Evolutionary conservation across 1,140 invertebrate genomes (phyloP), one percentile per base, ranked within the genome.

Genomic region (Gryllus bimaculatus): DNA sequence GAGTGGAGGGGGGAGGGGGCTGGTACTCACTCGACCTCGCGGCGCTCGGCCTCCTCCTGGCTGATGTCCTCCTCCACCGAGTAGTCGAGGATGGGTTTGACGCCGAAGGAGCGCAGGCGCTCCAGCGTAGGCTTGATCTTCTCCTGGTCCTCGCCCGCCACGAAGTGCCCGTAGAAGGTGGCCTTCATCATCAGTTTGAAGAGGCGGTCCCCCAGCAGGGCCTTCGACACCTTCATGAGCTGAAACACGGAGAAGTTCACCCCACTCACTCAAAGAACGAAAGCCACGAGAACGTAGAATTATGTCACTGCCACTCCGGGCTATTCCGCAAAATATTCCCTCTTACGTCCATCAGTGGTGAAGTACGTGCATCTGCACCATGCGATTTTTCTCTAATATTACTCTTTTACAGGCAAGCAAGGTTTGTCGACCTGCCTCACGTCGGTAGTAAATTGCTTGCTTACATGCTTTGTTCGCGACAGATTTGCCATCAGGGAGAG

Each of bases 101-200:
- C 98, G 21, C 98, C 98, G 87, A 98, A 99, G 74, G 94, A 93
- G 49, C 93, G 90, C 82, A 99, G 89, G 84, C 95, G 90, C 83
- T 95, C 91, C 73, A 96, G 88, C 74, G 91, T 91, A 13, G 97
- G 96, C 80, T 92, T 91, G 83, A 98, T 97, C 83, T 92, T 92
- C 83, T 91, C 89, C 84, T 95, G 94, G 86, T 97, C 93, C 86
- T 98, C 95, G 20, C 97, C 97, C 74, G 96, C 97, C 47, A 99
- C 98, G 88, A 99, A 99, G 86, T 99, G 98, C 13, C 98, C 98
- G 86, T 99, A 99, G 88, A 99, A 98, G 21, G 97, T 97, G 4
- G 90, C 87, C 86, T 96, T 96, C 95, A 99, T 98, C 73, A 98
- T 81, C n/a, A 87, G 82, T 20, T 92, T 90, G 86, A 99, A 99